phyloP scores from a whole-genome alignment of 2,888 invertebrate genomes.

The Venustoraphidia nigricollis region DNA sequence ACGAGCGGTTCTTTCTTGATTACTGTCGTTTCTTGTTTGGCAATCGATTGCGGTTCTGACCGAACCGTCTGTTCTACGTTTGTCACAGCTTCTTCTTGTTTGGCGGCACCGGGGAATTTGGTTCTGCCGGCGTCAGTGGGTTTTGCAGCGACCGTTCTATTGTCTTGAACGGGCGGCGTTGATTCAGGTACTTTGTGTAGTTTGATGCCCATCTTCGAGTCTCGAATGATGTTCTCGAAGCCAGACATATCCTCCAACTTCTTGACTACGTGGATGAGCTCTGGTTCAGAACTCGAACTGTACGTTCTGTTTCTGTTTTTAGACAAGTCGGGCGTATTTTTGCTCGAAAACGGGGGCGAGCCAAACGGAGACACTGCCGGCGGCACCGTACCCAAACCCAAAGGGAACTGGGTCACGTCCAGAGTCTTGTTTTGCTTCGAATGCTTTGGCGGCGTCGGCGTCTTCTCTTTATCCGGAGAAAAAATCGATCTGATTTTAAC shows the following conservation, averaged over 20 bases:
- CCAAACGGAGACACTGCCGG: slow-evolving; percentile 8
- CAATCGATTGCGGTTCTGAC: slow-evolving; percentile 10
- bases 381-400: slow-evolving; percentile 28
- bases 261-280: slow-evolving; percentile 42
- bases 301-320: slow-evolving; percentile 23
- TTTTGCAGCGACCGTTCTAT: background rate
- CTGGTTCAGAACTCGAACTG: slow-evolving; percentile 39
- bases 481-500: slow-evolving; percentile 42
- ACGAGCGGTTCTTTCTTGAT: slow-evolving; percentile 6
- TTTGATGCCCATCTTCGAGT: slow-evolving; percentile 28
- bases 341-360: slow-evolving; percentile 12
- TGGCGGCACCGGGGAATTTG: too few species aligned
- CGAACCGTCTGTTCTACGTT: too few species aligned
- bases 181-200: slow-evolving; percentile 21
- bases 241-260: slow-evolving; percentile 46
- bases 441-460: slow-evolving; percentile 26
- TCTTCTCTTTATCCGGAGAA: slow-evolving; percentile 44
- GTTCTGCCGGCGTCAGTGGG: too few species aligned
- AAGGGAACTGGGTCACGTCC: slow-evolving; percentile 22
- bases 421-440: slow-evolving; percentile 14
- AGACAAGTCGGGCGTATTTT: slow-evolving; percentile 13
- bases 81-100: too few species aligned
- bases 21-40: slow-evolving; percentile 1
- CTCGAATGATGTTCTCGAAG: slow-evolving; percentile 41
- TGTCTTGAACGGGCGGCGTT: slow-evolving; percentile 19